Evolutionary conservation across 2,113 vertebrate genomes (phyloP), one percentile per base, ranked within the genome.

Genomic region (Pteropus alecto): DNA sequence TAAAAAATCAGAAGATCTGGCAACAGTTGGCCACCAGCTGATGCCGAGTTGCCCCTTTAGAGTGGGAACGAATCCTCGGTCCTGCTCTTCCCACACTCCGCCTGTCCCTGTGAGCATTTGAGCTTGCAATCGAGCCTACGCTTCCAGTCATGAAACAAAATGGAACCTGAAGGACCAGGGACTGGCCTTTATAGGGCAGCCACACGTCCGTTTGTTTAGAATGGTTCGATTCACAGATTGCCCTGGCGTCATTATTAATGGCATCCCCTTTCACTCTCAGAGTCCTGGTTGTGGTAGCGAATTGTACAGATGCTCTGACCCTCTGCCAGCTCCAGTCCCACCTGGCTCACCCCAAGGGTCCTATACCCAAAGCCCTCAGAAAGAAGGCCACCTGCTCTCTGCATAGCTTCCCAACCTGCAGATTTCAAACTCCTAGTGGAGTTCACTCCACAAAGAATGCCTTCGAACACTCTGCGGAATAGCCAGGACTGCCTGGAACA

Each of bases 121-220:
- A 6, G 13, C 60, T 35, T 18, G 19, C 30, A 51, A 11, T 8
- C 4, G 10, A 15, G 61, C 51, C 30, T 38, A 0, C 0, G 3
- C 43, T 88, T 84, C 61, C 78, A 21, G 28, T 46, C 35, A 35
- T 6, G 48, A 35, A 48, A 54, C 48, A 38, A 87, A 78, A 43
- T 4, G n/a, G 70, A 78, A 33, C 19, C 41, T 5, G 0, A 19
- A 60, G 54, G 54, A 56, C 6, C 0, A 10, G 68, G 46, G 16
- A 18, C 22, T n/a, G 51, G 54, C 41, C 18, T 76, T 33, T 13
- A n/a, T 0, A 8, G 30, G 41, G 46, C 35, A 15, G 22, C 41
- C 28, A 3, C 13, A 13, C 0, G 6, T 21, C 15, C 0, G 1
- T 63, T 2, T 16, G 30, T 41, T 30, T 3, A 1, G 41, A 65